Base-by-base conservation (phyloP, 2,113 vertebrate genomes). In the Sisor rabdophorus region DNA sequence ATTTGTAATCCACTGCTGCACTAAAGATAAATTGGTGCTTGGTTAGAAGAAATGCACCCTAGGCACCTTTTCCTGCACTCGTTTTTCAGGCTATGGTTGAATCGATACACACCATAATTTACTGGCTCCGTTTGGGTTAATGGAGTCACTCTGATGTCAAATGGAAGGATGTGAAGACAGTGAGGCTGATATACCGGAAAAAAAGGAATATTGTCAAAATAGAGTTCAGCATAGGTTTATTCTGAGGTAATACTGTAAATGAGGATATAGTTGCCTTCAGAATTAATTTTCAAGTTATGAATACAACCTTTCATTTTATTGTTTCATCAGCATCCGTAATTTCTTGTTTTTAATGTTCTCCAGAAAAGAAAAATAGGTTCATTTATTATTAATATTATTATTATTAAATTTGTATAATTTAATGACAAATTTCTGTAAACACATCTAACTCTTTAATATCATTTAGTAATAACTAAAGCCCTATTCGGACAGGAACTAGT, bases 81-180 rank as follows among this genome's bases (percentile, higher is more conserved):
- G 88, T 89, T 82, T 84, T 88, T 88, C 87, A 87, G 79, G 74
- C 78, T 75, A 70, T 74, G 86, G 86, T 81, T 82, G 78, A 88
- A 90, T 91, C 89, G 24, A 91, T 91, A 81, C 81, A 84, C 79
- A 77, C 77, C 75, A 83, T 90, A 89, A 90, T 88, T 90, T 89
- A 88, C 84, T 83, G 77, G 76, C 79, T 84, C 83, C 79, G 86
- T 84, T 85, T 83, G 72, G 77, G 82, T 84, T 91, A 90, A 89
- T 89, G 85, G 88, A 90, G 84, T 89, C 88, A 82, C 80, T 85
- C 86, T 83, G 83, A 84, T 87, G 87, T 90, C 87, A 89, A 85
- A 86, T 80, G 76, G 83, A 86, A 70, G 78, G 82, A 85, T 85
- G 85, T 71, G 79, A 84, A 87, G 82, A 84, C 83, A 71, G 83